Base-by-base conservation (phyloP, 2,888 invertebrate species). In the Xestia rhomboidea region DNA sequence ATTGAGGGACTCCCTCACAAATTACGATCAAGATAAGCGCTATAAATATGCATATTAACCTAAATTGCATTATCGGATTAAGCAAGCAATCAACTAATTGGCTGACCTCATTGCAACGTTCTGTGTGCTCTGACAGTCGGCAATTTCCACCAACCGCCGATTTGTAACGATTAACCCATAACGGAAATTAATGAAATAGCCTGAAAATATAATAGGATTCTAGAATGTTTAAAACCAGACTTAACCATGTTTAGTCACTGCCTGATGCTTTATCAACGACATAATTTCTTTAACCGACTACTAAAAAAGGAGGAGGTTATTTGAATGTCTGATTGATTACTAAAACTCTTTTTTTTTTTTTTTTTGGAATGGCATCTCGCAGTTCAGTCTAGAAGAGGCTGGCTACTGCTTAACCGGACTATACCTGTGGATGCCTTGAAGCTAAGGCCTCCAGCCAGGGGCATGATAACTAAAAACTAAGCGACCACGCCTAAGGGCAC, bases 31-130 rank as follows among this genome's bases (percentile, higher is more conserved):
- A n/a, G 60, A 46, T 54, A 46, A 44, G 34, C 21, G 15, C n/a
- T 15, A 49, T 18, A 38, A n/a, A 68, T 68, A 60, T 60, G 30
- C 72, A 41, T 64, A 77, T 60, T 76, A 76, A 79, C 78, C 79
- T 54, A 79, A 46, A 74, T 74, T 79, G 34, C 60, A 66, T 57
- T 77, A 81, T 78, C 76, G 69, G 64, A 84, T 81, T 78, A 86
- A 66, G 63, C 60, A 82, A 87, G 46, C 79, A 82, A 86, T 84
- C 69, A 83, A 83, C 82, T 88, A 88, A 87, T 88, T 84, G 80
- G 64, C 67, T 68, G 80, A 74, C 84, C 83, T 81, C 73, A 73
- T 79, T 82, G 62, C 54, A 68, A 34, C 34, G 71, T 63, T 30
- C 24, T 15, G 15, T 74, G 64, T 77, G 57, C 67, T 68, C 71